Evolutionary conservation across 1,140 invertebrate genomes (phyloP).

Genomic region (Lepidotrigona ventralis): DNA sequence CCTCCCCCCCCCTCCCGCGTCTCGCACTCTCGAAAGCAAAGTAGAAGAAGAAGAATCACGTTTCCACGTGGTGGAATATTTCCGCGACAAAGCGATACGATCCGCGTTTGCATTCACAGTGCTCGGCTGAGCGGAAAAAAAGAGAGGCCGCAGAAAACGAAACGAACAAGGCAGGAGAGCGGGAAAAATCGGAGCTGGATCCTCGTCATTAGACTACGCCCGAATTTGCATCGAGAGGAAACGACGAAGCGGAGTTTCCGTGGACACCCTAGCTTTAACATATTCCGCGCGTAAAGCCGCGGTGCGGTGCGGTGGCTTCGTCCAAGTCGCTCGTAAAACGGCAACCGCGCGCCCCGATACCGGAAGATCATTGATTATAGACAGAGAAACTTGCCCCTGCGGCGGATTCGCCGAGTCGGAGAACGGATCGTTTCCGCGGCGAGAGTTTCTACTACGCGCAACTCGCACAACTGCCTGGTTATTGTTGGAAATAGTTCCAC

Average conservation of each 20-base stretch:
- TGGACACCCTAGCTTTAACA: slow-evolving; percentile 59
- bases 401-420: slow-evolving; percentile 16
- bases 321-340: slow-evolving; percentile 59
- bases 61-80: slow-evolving; percentile 20
- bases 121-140: slow-evolving; percentile 31
- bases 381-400: slow-evolving; percentile 28
- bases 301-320: background rate
- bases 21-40: too few relatives aligned
- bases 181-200: slow-evolving; percentile 63
- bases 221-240: slow-evolving; percentile 67
- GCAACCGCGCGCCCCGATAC: slow-evolving; percentile 36
- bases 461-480: slow-evolving; percentile 2
- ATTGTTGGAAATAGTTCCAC: slow-evolving; percentile 42
- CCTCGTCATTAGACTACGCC: slow-evolving; percentile 68
- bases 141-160: background rate
- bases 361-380: slow-evolving; percentile 49
- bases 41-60: background rate
- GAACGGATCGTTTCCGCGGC: slow-evolving; percentile 17
- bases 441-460: background rate
- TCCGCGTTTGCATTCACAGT: slow-evolving; percentile 65
- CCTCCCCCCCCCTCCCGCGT: too few relatives aligned
- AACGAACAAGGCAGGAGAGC: background rate
- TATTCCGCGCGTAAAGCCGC: slow-evolving; percentile 66
- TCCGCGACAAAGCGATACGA: slow-evolving; percentile 62
- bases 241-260: slow-evolving; percentile 59